Evolutionary conservation across 1,140 invertebrate genomes (phyloP), one percentile per base, ranked within the genome.

Genomic region (Conus ventricosus): DNA sequence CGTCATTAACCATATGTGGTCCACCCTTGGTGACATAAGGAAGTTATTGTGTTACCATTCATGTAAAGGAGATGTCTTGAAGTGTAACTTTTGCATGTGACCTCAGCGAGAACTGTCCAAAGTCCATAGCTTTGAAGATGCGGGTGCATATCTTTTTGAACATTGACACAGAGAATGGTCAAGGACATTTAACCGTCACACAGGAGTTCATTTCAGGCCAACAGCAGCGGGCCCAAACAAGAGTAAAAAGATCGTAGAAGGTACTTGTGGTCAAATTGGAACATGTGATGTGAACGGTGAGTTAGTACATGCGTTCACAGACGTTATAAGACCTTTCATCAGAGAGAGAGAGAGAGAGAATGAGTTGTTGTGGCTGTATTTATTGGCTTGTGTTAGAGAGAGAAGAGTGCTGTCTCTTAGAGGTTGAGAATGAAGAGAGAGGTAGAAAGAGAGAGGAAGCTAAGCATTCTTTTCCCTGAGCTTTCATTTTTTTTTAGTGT

Each of bases 181-280:
- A 4, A 2, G 8, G 8, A 2, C 15, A 60, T 60, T 60, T n/a
- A n/a, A 60, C 57, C 57, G 57, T 60, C 57, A 60, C 17, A 80
- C 53, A 84, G 60, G 88, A 88, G 86, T 85, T 90, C 89, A 89
- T 93, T 90, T 88, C 88, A 97, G 96, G 96, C 96, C 13, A 97
- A 97, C 87, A 92, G 91, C 80, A 93, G 91, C 88, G 93, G 95
- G 23, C 95, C 96, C 76, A 96, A 96, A 92, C 94, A 94, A 23
- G 97, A 97, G 94, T n/a, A n/a, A n/a, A n/a, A n/a, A n/a, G 96
- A 97, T 75, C 96, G 96, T 96, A 97, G 95, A 95, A 97, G 94
- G 96, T 97, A 88, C 96, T n/a, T 96, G 84, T 98, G 97, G 97
- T 97, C 2, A 95, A 96, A 90, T 98, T 98, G 95, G 97, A 98